phyloP scores from a whole-genome alignment of 2,888 invertebrate species.

The Synanthedon andrenaeformis region DNA sequence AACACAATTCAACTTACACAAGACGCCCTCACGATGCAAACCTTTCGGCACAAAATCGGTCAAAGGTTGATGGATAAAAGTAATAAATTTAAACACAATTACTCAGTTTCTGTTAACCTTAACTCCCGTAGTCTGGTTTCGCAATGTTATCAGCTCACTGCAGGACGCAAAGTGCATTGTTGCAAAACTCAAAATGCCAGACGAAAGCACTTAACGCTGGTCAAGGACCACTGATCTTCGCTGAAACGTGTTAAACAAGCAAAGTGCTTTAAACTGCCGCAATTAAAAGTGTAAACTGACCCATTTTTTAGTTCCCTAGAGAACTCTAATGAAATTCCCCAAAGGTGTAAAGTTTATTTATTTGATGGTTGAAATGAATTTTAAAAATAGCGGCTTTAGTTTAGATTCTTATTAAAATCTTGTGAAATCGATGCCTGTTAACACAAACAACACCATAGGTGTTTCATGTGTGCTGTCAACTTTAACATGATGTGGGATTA shows the following conservation, averaged over 20 bases:
- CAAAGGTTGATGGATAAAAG: background rate
- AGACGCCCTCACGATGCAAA: background rate
- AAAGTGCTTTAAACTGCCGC: background rate
- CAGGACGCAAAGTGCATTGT: conserved; percentile 18
- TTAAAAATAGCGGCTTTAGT: no score
- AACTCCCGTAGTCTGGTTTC: conserved; percentile 1
- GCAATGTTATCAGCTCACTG: background rate
- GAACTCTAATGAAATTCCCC: background rate
- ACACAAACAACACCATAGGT: no score
- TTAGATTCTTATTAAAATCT: no score
- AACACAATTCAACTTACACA: no score
- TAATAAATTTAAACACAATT: background rate
- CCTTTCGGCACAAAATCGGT: background rate
- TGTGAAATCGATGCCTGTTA: no score
- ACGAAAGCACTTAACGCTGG: conserved; percentile 15
- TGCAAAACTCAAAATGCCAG: conserved; percentile 26
- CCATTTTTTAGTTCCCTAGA: background rate
- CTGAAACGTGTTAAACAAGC: conserved; percentile 4
- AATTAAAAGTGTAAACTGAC: background rate
- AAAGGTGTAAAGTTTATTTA: no score
- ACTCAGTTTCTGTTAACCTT: conserved; percentile 8
- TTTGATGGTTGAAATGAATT: no score
- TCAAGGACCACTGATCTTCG: conserved; percentile 19
- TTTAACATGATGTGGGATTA: no score
- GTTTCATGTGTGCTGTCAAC: no score